Conservation (phyloP, 2,888 invertebrate species). For the Loripinus fragilis region DNA sequence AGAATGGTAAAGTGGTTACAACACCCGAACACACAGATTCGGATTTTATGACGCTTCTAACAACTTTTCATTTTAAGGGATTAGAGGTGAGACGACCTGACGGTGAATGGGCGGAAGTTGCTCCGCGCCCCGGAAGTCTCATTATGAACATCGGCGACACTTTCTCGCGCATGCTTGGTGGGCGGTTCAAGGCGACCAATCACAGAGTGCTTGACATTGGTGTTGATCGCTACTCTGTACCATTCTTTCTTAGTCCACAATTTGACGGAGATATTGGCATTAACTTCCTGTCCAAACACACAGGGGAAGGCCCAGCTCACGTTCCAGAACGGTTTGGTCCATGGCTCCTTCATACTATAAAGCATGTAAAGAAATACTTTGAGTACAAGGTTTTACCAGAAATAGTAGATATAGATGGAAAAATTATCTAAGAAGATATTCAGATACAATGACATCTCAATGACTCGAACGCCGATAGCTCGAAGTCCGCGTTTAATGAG, state of each 20-base stretch:
- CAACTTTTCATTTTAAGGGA: constrained; percentile 60
- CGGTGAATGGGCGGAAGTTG: constrained; percentile 61
- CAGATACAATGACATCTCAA: too few relatives aligned
- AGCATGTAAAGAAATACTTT: constrained; percentile 61
- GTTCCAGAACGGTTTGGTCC: constrained; percentile 52
- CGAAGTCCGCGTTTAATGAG: too few relatives aligned
- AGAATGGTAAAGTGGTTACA: constrained; percentile 56
- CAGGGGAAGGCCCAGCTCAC: constrained; percentile 41
- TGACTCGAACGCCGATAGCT: too few relatives aligned
- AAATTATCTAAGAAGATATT: too few relatives aligned
- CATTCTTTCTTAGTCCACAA: constrained; percentile 64
- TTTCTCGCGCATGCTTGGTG: constrained; percentile 63
- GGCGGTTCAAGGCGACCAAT: constrained; percentile 63
- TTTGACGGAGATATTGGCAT: constrained; percentile 61
- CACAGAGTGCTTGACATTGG: constrained; percentile 66
- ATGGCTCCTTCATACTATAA: constrained; percentile 47
- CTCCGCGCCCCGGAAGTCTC: constrained; percentile 59
- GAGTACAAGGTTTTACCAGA: constrained; percentile 65
- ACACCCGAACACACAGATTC: constrained; percentile 69
- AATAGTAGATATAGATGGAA: constrained; percentile 33
- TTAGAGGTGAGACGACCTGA: constrained; percentile 56
- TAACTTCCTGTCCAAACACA: constrained; percentile 42
- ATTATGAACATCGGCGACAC: constrained; percentile 70
- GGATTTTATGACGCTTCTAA: constrained; percentile 62
- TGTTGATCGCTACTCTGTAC: constrained; percentile 60